Conservation (phyloP, 1,140 invertebrate genomes). For the Stenopsyche tienmushanensis region DNA sequence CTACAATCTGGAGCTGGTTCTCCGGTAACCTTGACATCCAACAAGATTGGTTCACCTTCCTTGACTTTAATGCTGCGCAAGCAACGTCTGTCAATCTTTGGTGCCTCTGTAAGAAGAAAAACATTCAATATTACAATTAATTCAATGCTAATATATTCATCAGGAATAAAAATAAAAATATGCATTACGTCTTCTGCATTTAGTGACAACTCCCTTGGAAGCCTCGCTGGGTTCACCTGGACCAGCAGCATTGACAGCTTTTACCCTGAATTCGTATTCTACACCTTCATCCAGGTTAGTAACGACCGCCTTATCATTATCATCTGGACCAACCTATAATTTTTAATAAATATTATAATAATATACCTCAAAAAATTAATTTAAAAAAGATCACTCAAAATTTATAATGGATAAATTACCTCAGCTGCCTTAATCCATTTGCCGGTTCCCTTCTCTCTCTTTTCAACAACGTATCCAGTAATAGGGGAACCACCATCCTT, state of each 20-base stretch:
- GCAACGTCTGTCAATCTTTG: slow-evolving; percentile 86
- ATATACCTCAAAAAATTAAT: not conserved
- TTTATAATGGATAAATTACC: slow-evolving; percentile 47
- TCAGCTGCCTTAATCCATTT: slow-evolving; percentile 86
- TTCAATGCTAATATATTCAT: slow-evolving; percentile 6
- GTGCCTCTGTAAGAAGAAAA: slow-evolving; percentile 70
- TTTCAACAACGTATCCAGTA: slow-evolving; percentile 91
- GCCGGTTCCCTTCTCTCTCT: slow-evolving; percentile 84
- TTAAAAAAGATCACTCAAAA: not conserved
- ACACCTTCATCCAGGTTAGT: slow-evolving; percentile 81
- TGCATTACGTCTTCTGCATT: slow-evolving; percentile 78
- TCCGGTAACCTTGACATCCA: slow-evolving; percentile 82
- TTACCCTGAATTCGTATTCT: slow-evolving; percentile 86
- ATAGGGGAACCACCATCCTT: slow-evolving; percentile 92
- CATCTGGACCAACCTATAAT: slow-evolving; percentile 60
- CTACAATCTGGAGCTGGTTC: slow-evolving; percentile 81
- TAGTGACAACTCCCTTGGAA: slow-evolving; percentile 76
- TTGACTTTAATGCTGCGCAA: slow-evolving; percentile 74
- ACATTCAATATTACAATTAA: slow-evolving; percentile 25
- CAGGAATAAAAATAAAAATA: too few relatives aligned
- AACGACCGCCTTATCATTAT: slow-evolving; percentile 73
- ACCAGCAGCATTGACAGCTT: slow-evolving; percentile 77
- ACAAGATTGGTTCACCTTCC: slow-evolving; percentile 80
- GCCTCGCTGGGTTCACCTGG: slow-evolving; percentile 87
- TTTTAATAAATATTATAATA: not conserved